Percentiles rank a stretch among this genome's conserved stretches.
Evolutionary conservation across 2,888 invertebrate genomes (phyloP).

Genomic region (Dryobotodes eremita): DNA sequence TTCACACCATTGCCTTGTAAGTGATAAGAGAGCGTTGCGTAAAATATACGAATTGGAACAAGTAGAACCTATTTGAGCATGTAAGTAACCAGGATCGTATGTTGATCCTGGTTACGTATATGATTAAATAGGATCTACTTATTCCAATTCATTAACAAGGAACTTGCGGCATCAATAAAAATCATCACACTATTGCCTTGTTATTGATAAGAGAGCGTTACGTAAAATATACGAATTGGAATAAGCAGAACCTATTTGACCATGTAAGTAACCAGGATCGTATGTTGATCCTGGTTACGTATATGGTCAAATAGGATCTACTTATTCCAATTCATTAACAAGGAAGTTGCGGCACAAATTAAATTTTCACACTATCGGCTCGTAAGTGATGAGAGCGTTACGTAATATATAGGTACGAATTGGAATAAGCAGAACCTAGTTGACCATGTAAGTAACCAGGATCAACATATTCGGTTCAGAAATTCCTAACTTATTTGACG

Average conservation of each 20-base stretch:
- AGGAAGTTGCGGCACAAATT: not conserved
- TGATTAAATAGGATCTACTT: too few species aligned
- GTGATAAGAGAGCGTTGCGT: slow-evolving; percentile 5
- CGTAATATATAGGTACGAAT: slow-evolving; percentile 4
- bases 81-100: too few species aligned
- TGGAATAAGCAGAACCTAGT: not conserved
- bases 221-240: slow-evolving; percentile 1
- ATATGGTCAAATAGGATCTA: too few species aligned
- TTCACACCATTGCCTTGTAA: slow-evolving; percentile 1
- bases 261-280: not conserved
- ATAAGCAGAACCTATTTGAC: not conserved
- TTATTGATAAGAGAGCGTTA: slow-evolving; percentile 3
- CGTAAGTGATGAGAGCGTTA: slow-evolving; percentile 3
- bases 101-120: not conserved
- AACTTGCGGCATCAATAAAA: not conserved
- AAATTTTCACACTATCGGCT: not conserved
- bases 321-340: not conserved
- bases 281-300: not conserved
- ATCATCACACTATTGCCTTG: not conserved
- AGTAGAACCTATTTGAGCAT: not conserved
- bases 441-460: not conserved
- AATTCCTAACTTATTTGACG: not conserved
- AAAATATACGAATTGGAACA: not conserved
- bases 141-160: slow-evolving; percentile 1
- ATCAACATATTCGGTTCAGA: not conserved